Evolutionary conservation across 1,140 invertebrate genomes (phyloP).

Genomic region (Orius laevigatus): DNA sequence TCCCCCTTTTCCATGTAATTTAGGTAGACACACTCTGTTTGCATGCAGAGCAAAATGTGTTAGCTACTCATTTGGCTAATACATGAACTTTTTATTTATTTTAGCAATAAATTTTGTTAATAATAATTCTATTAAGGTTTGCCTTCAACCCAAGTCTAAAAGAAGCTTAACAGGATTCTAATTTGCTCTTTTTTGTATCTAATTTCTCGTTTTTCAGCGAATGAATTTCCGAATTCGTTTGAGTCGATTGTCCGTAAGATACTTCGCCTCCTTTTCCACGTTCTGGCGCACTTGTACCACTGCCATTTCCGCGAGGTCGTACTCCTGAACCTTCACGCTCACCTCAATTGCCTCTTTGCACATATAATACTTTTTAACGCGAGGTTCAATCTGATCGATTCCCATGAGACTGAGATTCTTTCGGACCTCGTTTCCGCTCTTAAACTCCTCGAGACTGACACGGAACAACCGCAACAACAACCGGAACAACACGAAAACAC

Average conservation of each 20-base stretch:
- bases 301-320: slow-evolving; percentile 92
- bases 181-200: too few species aligned
- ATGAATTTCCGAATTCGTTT: slow-evolving; percentile 88
- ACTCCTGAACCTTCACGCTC: slow-evolving; percentile 77
- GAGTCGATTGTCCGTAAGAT: slow-evolving; percentile 92
- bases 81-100: too few species aligned
- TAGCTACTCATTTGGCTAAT: too few species aligned
- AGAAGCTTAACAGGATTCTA: too few species aligned
- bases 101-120: too few species aligned
- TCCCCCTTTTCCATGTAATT: too few species aligned
- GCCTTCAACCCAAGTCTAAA: too few species aligned
- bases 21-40: too few species aligned
- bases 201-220: too few species aligned
- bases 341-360: slow-evolving; percentile 91
- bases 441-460: slow-evolving; percentile 21
- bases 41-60: too few species aligned
- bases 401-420: slow-evolving; percentile 89
- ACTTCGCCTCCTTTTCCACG: slow-evolving; percentile 88
- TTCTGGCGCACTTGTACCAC: slow-evolving; percentile 94
- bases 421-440: slow-evolving; percentile 67
- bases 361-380: slow-evolving; percentile 83
- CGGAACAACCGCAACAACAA: background rate
- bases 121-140: too few species aligned
- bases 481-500: background rate
- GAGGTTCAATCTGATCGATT: slow-evolving; percentile 76